Evolutionary conservation across 2,113 vertebrate genomes (phyloP).

Genomic region (Serilophus lunatus): DNA sequence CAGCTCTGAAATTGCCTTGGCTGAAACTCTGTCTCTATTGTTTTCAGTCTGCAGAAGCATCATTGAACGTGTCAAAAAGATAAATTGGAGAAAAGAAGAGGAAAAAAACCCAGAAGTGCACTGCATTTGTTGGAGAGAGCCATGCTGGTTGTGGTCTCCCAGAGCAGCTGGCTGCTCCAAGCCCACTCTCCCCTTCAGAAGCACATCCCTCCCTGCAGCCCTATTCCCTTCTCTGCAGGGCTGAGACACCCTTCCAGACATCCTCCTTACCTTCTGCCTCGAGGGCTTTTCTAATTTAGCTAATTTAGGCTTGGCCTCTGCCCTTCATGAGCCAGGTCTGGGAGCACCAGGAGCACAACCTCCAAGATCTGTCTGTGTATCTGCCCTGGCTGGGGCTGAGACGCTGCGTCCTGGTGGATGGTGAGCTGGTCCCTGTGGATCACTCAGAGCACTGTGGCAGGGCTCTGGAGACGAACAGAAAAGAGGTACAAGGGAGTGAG

Average conservation of each 20-base stretch:
- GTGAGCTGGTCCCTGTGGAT: neutral
- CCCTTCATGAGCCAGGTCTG: neutral
- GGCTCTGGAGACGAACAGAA: neutral
- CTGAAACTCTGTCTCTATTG: conserved; percentile 33
- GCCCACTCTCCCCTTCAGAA: neutral
- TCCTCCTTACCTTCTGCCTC: neutral
- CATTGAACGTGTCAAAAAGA: conserved; percentile 34
- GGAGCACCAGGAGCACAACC: neutral
- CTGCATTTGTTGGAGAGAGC: neutral
- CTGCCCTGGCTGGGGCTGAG: neutral
- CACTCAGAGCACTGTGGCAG: neutral
- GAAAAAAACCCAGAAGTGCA: neutral
- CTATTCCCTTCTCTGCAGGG: neutral
- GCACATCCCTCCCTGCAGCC: neutral
- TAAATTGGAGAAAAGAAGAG: conserved; percentile 6
- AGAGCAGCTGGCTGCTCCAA: neutral
- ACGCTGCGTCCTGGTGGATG: rapidly evolving
- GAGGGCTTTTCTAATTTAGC: neutral
- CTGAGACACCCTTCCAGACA: neutral
- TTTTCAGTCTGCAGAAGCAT: conserved; percentile 42
- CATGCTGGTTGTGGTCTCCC: neutral
- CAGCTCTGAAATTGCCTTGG: conserved; percentile 21
- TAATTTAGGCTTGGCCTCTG: neutral
- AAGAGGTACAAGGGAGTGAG: neutral
- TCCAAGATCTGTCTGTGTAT: neutral